phyloP scores from a whole-genome alignment of 2,797 vertebrate genomes.

The Catharus ustulatus region DNA sequence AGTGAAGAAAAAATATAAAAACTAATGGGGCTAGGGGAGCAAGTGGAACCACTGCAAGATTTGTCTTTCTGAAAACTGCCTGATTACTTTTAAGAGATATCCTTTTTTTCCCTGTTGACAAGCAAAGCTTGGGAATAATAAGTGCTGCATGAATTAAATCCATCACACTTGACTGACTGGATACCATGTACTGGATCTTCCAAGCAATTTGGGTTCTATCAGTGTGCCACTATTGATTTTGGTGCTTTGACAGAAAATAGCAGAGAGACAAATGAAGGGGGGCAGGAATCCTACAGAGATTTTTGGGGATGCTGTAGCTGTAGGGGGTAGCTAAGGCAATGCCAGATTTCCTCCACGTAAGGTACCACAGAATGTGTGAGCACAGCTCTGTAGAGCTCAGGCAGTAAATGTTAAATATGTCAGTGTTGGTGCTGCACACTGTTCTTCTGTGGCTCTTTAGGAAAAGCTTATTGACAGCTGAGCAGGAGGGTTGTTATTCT shows the following conservation, averaged over 20 bases:
- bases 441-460: not conserved
- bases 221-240: constrained; percentile 49
- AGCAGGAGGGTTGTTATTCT: not conserved
- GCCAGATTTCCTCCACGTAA: not conserved
- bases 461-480: not conserved
- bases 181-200: not conserved
- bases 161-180: constrained; percentile 51
- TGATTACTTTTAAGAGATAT: constrained; percentile 57
- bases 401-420: not conserved
- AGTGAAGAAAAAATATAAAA: constrained; percentile 14
- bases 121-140: constrained; percentile 42
- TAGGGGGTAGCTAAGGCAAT: not conserved
- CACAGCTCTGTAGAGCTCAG: not conserved
- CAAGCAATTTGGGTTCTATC: constrained; percentile 33
- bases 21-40: not conserved
- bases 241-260: constrained; percentile 26
- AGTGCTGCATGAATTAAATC: constrained; percentile 57
- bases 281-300: not conserved
- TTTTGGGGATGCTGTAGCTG: not conserved
- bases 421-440: not conserved
- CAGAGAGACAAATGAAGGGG: not conserved
- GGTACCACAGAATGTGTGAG: not conserved
- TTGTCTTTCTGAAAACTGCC: constrained; percentile 38
- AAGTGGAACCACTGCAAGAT: not conserved
- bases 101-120: constrained; percentile 24